phyloP scores from a whole-genome alignment of 2,888 invertebrate genomes.

The Ecliptopera silaceata region DNA sequence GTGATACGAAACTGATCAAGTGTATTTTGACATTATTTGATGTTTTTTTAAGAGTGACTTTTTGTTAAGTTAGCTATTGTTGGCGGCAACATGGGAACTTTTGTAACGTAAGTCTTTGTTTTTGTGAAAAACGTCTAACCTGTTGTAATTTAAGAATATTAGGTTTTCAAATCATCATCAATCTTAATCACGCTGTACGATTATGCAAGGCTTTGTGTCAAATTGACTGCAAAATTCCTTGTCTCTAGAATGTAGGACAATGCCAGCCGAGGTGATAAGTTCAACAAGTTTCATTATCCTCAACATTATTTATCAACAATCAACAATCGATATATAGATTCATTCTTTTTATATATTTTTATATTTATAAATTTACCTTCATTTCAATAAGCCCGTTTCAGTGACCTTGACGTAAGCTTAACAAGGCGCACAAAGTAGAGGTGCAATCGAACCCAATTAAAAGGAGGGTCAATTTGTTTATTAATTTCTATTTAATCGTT shows the following conservation, averaged over 20 bases:
- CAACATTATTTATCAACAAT: neutral
- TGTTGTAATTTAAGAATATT: neutral
- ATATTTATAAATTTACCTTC: slow-evolving; percentile 8
- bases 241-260: slow-evolving; percentile 66
- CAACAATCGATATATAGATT: no score
- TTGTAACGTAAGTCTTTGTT: slow-evolving; percentile 62
- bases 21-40: slow-evolving; percentile 48
- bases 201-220: slow-evolving; percentile 42
- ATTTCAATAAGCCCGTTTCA: slow-evolving; percentile 15
- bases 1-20: slow-evolving; percentile 48
- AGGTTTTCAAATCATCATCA: neutral
- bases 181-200: slow-evolving; percentile 23
- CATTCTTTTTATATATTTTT: no score
- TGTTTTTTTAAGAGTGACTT: slow-evolving; percentile 60
- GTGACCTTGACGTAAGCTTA: slow-evolving; percentile 19
- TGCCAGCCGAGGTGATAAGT: slow-evolving; percentile 51
- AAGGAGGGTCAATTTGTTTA: neutral
- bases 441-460: neutral
- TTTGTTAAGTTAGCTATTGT: slow-evolving; percentile 52
- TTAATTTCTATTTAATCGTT: no score
- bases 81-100: slow-evolving; percentile 67
- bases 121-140: slow-evolving; percentile 32
- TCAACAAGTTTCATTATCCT: slow-evolving; percentile 8
- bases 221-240: slow-evolving; percentile 55
- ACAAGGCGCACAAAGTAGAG: neutral